These are phyloP conservation scores for Drymonia ruficornis DNA, from an alignment of 2,888 invertebrate genomes.

Conservation along the genomic window DNA sequence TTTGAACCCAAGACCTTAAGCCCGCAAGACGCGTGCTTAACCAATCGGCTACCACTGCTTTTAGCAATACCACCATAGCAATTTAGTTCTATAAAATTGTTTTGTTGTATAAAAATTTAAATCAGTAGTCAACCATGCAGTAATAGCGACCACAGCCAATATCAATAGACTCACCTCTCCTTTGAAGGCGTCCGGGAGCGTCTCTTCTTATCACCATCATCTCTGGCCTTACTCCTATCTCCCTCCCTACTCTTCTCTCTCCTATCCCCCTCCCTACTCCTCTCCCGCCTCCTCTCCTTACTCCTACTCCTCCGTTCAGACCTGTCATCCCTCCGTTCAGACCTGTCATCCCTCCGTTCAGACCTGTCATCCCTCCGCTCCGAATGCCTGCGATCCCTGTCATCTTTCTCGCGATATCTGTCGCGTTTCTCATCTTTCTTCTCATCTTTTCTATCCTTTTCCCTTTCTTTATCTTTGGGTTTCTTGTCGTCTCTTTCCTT, in stretches of 20 bases:
- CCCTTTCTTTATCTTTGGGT: conserved; percentile 6
- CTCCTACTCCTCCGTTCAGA: conserved; percentile 23
- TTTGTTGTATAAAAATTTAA: no score
- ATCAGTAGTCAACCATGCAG: no score
- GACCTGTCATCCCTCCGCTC: conserved; percentile 17
- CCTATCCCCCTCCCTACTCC: conserved; percentile 31
- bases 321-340: conserved; percentile 16
- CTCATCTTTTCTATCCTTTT: conserved; percentile 13
- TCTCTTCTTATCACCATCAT: conserved; percentile 44
- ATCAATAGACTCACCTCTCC: conserved; percentile 28
- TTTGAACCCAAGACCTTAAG: no score
- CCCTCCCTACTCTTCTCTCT: conserved; percentile 40
- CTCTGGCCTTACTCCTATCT: conserved; percentile 33
- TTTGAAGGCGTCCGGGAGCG: conserved; percentile 62
- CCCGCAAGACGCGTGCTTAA: no score
- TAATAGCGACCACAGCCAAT: neutral
- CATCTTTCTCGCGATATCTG: conserved; percentile 17
- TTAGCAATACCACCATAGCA: no score
- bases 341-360: conserved; percentile 20
- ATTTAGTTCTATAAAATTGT: no score
- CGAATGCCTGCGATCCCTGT: conserved; percentile 18
- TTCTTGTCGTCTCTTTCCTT: conserved; percentile 5
- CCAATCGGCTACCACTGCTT: no score
- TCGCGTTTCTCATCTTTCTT: conserved; percentile 10
- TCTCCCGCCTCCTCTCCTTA: conserved; percentile 38